Conservation (phyloP, 2,888 invertebrate species). For the Drosophila fungiperda region DNA sequence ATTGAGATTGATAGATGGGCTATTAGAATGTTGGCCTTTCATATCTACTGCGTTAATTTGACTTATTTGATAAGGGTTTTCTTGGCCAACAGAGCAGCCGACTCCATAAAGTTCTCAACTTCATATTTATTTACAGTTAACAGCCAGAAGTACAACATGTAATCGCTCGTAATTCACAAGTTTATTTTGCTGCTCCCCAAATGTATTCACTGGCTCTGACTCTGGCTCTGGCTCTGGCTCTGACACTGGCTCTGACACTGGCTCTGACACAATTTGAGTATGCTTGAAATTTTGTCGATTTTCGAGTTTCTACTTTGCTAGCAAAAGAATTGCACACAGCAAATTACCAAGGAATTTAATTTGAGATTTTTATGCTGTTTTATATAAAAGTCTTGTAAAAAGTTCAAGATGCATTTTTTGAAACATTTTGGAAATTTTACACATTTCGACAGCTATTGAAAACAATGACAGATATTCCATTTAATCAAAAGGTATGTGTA, state of each 20-base stretch:
- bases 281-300: not conserved
- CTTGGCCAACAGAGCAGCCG: not conserved
- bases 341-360: not conserved
- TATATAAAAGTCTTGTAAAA: not conserved
- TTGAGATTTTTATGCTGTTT: not conserved
- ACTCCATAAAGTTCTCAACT: not conserved
- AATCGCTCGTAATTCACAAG: not conserved
- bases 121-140: no score
- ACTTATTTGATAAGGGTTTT: slow-evolving; percentile 6
- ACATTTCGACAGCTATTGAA: slow-evolving; percentile 5
- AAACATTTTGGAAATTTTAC: not conserved
- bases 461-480: slow-evolving; percentile 2
- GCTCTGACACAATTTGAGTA: not conserved
- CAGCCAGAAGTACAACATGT: not conserved
- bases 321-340: not conserved
- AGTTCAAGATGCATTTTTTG: not conserved
- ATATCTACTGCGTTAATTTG: slow-evolving; percentile 12
- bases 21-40: slow-evolving; percentile 7
- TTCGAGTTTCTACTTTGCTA: not conserved
- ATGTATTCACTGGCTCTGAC: not conserved
- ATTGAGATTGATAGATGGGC: slow-evolving; percentile 43
- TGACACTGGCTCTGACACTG: no score
- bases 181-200: not conserved
- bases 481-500: not conserved
- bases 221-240: no score